phyloP scores from a whole-genome alignment of 2,888 invertebrate genomes.

The Mimas tiliae region DNA sequence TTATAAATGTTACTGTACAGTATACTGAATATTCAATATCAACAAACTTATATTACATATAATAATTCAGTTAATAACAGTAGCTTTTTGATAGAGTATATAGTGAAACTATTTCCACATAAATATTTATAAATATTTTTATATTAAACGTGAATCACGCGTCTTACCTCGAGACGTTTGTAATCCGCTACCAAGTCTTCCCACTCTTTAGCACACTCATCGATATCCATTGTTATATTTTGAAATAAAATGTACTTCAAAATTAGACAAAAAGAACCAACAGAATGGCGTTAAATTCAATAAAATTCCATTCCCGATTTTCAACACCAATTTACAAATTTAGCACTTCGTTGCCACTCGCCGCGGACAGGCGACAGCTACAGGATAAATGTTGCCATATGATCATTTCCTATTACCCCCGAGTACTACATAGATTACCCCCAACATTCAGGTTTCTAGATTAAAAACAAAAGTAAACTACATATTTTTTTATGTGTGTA shows the following conservation, averaged over 20 bases:
- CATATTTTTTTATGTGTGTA: too few relatives aligned
- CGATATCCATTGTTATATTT: constrained; percentile 79
- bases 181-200: constrained; percentile 91
- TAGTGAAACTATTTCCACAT: constrained; percentile 1
- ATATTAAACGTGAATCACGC: constrained; percentile 3
- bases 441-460: too few relatives aligned
- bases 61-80: not conserved
- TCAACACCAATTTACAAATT: too few relatives aligned
- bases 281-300: not conserved
- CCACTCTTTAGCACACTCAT: constrained; percentile 90
- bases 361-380: too few relatives aligned
- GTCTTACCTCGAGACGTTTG: constrained; percentile 90
- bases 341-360: too few relatives aligned
- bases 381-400: too few relatives aligned
- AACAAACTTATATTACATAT: not conserved
- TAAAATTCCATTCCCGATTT: constrained; percentile 14
- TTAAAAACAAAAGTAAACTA: too few relatives aligned
- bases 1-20: not conserved
- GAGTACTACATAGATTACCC: too few relatives aligned
- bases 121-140: too few relatives aligned
- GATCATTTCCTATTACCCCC: too few relatives aligned
- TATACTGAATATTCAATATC: not conserved
- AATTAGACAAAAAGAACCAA: constrained; percentile 28
- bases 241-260: constrained; percentile 30
- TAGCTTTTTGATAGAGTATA: not conserved